Conservation (phyloP, 2,888 invertebrate species). For the Drosophila quinaria region DNA sequence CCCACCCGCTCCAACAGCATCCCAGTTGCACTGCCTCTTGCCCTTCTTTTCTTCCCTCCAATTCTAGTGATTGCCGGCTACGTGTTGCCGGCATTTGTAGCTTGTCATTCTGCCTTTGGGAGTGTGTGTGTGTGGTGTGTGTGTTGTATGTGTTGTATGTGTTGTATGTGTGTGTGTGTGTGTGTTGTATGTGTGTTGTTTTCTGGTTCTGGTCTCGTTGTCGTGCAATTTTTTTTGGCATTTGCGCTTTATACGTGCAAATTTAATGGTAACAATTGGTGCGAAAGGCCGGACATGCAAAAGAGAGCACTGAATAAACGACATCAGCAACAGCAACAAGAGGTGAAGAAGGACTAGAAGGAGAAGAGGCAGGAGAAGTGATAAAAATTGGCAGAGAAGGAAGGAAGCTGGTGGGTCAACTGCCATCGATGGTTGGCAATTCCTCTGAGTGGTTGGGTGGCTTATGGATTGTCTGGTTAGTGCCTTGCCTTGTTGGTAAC, state of each 20-base stretch:
- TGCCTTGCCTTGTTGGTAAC: slow-evolving; percentile 17
- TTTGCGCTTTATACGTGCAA: slow-evolving; percentile 75
- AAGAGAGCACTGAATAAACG: slow-evolving; percentile 52
- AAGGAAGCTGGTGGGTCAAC: slow-evolving; percentile 22
- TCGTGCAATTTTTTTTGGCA: slow-evolving; percentile 77
- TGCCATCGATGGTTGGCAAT: slow-evolving; percentile 17
- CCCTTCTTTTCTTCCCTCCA: slow-evolving; percentile 9
- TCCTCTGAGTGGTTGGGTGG: slow-evolving; percentile 38
- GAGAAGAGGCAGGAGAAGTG: not conserved
- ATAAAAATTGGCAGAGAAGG: not conserved
- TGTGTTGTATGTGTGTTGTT: slow-evolving; percentile 35
- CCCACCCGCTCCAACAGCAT: slow-evolving; percentile 55
- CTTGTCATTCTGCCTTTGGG: slow-evolving; percentile 47
- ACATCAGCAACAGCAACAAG: slow-evolving; percentile 44
- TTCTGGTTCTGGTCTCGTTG: slow-evolving; percentile 52
- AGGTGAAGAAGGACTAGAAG: not conserved
- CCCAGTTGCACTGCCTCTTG: slow-evolving; percentile 10
- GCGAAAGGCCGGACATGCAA: slow-evolving; percentile 79
- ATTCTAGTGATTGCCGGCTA: slow-evolving; percentile 74
- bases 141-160: slow-evolving; percentile 36
- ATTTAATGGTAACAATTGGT: slow-evolving; percentile 81
- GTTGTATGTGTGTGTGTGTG: slow-evolving; percentile 35
- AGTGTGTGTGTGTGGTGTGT: slow-evolving; percentile 13
- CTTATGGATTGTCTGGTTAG: slow-evolving; percentile 26
- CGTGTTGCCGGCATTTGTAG: slow-evolving; percentile 80